Base-by-base conservation (phyloP, 1,140 invertebrate genomes). In the Dendroctonus valens region DNA sequence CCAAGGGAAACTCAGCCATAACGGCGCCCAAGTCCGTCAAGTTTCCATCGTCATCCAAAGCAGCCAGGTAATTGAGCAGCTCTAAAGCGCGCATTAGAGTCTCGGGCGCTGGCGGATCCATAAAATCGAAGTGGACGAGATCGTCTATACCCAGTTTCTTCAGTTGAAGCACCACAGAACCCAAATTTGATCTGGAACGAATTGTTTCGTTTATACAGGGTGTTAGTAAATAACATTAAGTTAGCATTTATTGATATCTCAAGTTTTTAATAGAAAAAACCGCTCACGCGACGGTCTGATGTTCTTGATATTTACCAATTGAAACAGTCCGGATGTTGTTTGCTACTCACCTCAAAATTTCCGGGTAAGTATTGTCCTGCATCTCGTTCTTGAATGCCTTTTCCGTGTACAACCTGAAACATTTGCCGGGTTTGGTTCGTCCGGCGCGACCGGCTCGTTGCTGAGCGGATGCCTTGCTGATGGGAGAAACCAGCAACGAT, bases 61-160 rank as follows among this genome's bases (percentile, higher is more conserved):
- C 95, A 5, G 93, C 94, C 58, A 99, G 82, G 79, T 99, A 99
- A 82, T 99, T 99, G 7, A 99, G 83, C 57, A 99, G 82, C 83
- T 99, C 98, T 59, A 99, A 79, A 3, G 98, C 97, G 78, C 97
- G 82, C 97, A 99, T 99, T n/a, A 99, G 81, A 0, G 98, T 99
- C 85, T 99, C 97, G 0, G 98, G 98, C n/a, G 98, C 98, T 26
- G 97, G 97, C 12, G 97, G 97, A 83, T 99, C 97, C 97, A 99
- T 99, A 80, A 99, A 99, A 82, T 99, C 97, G 82, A 99, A 99
- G 80, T 99, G 97, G 41, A 99, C 97, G 72, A 99, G 82, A 83
- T 99, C 98, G 78, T 99, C 96, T 73, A 99, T 99, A 69, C 98
- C 98, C 42, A 99, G 85, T 82, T 99, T 99, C 79, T 99, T 99